Percentiles rank a stretch among this genome's conserved stretches.
These are phyloP conservation scores for Geotrypetes seraphini DNA, from an alignment of 2,797 vertebrate species.

Conservation along the genomic window DNA sequence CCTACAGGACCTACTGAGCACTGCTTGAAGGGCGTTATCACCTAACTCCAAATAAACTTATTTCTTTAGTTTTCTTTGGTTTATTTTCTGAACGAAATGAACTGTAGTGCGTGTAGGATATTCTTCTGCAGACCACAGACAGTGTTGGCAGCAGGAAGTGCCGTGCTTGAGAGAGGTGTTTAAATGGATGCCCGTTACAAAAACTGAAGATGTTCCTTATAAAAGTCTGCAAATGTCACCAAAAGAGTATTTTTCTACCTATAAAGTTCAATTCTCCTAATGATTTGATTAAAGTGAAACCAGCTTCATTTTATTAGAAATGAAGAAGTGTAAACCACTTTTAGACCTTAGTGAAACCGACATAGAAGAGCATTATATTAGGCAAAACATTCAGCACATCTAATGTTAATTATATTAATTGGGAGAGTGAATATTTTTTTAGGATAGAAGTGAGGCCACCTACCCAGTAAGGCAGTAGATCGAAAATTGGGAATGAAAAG, in stretches of 20 bases:
- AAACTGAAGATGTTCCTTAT: constrained; percentile 36
- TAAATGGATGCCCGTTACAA: constrained; percentile 26
- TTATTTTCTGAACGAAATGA: constrained; percentile 63
- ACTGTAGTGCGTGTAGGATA: constrained; percentile 62
- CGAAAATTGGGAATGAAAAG: no score
- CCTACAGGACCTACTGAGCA: constrained; percentile 89
- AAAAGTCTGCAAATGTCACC: constrained; percentile 47
- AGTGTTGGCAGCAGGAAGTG: constrained; percentile 32
- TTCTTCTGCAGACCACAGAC: constrained; percentile 44
- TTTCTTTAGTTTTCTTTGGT: constrained; percentile 68
- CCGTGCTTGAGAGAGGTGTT: constrained; percentile 32
- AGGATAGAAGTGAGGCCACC: no score
- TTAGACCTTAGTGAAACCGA: no score
- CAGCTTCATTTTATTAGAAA: constrained; percentile 47
- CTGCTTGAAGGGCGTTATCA: constrained; percentile 73
- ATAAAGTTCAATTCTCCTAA: constrained; percentile 34
- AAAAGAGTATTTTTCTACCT: constrained; percentile 69
- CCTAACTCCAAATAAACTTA: constrained; percentile 70
- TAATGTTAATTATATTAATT: constrained; percentile 51
- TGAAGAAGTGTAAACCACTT: constrained; percentile 45
- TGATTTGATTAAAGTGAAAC: constrained; percentile 44
- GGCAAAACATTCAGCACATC: constrained; percentile 53
- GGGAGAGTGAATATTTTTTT: constrained; percentile 43
- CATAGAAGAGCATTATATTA: no score
- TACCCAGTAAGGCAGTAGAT: no score